Evolutionary conservation across 2,888 invertebrate species (phyloP).

Genomic region (Perithous albicinctus): DNA sequence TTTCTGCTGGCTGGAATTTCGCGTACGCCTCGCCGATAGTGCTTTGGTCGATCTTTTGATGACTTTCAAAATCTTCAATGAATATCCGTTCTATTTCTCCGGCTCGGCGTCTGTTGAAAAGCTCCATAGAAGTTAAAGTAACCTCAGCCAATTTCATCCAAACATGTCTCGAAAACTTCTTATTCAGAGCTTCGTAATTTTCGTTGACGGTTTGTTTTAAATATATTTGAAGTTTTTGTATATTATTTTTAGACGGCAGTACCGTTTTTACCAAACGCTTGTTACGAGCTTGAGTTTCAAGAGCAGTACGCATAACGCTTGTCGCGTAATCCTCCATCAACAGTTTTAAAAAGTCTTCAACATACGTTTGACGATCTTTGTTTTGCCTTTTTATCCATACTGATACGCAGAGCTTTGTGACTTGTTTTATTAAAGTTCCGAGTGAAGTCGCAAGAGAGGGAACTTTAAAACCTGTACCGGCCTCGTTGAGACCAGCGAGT

Average conservation of each 20-base stretch:
- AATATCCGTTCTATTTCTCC: too few species aligned
- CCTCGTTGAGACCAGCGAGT: conserved; percentile 53
- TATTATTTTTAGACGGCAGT: too few species aligned
- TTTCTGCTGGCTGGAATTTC: conserved; percentile 27
- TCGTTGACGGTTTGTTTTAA: too few species aligned
- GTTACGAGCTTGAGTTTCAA: too few species aligned
- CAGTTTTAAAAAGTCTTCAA: conserved; percentile 63
- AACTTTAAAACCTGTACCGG: conserved; percentile 35
- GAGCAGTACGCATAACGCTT: too few species aligned
- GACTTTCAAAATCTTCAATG: too few species aligned
- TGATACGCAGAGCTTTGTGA: conserved; percentile 49
- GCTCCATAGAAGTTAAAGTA: conserved; percentile 45
- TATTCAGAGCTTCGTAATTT: too few species aligned
- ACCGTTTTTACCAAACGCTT: too few species aligned
- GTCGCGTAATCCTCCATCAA: conserved; percentile 51
- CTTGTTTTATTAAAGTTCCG: conserved; percentile 60
- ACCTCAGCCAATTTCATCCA: conserved; percentile 51
- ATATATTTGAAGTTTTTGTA: too few species aligned
- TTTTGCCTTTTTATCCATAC: conserved; percentile 61
- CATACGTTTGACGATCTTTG: conserved; percentile 44
- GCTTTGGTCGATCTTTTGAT: conserved; percentile 44
- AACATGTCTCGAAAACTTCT: too few species aligned
- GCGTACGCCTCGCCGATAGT: conserved; percentile 35
- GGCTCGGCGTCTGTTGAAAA: conserved; percentile 70
- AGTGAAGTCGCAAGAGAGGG: too few species aligned